phyloP scores from a whole-genome alignment of 2,113 vertebrate genomes.

The Ranitomeya variabilis region DNA sequence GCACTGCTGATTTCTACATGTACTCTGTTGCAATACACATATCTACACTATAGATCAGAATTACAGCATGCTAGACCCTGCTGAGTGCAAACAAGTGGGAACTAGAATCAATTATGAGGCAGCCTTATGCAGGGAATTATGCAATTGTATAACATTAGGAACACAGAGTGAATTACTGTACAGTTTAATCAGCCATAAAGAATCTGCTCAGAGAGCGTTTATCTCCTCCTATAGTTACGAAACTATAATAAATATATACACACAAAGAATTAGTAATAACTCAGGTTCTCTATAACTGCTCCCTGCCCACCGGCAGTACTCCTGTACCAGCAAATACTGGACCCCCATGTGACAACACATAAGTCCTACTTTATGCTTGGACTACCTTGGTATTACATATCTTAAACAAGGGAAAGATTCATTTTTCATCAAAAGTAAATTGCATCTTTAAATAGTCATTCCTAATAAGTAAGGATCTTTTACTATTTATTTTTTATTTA shows the following conservation, averaged over 20 bases:
- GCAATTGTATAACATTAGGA: conserved; percentile 28
- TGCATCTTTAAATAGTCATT: no score
- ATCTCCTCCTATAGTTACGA: background rate
- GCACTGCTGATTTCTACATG: background rate
- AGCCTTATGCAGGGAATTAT: conserved; percentile 18
- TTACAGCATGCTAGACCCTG: background rate
- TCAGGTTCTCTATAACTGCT: background rate
- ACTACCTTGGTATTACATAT: no score
- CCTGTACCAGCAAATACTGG: background rate
- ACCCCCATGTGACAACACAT: background rate
- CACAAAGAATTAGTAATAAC: background rate
- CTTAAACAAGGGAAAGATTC: no score
- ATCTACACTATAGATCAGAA: conserved; percentile 16
- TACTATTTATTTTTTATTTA: no score
- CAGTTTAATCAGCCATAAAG: conserved; percentile 9
- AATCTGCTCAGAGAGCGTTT: conserved; percentile 4
- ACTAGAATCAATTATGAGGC: conserved; percentile 22
- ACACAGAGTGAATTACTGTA: conserved; percentile 5
- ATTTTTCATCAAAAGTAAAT: no score
- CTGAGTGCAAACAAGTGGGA: conserved; percentile 16
- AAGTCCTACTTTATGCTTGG: background rate
- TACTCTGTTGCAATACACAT: background rate
- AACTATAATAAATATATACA: background rate
- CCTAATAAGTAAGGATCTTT: no score
- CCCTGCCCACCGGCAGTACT: background rate